These are phyloP conservation scores for Turritopsis dohrnii DNA, from an alignment of 30 jellyfish, hydroid and myxozoan species.

Conservation along the genomic window DNA sequence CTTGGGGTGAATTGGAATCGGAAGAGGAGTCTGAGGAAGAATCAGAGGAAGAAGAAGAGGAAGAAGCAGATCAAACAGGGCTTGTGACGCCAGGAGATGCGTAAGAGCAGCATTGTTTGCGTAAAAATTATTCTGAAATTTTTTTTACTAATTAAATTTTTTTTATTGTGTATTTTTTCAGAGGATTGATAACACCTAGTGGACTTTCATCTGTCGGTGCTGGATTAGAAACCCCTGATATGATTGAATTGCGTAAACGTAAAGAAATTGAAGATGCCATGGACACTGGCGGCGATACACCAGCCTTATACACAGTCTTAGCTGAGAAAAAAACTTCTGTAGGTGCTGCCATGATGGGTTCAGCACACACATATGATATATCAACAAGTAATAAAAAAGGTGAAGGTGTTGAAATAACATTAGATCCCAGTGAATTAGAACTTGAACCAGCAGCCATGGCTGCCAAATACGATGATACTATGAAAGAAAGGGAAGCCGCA, in stretches of 20 bases:
- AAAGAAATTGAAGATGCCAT: slow-evolving; percentile 97
- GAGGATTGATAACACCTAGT: slow-evolving; percentile 97
- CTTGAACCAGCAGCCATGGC: slow-evolving; percentile 99
- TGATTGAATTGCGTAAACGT: slow-evolving; percentile 90
- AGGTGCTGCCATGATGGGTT: slow-evolving; percentile 98
- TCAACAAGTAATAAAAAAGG: slow-evolving; percentile 40
- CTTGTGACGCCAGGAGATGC: slow-evolving; percentile 98
- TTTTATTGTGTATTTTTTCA: slow-evolving; percentile 9
- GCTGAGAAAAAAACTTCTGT: slow-evolving; percentile 81
- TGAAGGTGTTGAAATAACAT: slow-evolving; percentile 89
- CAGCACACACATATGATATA: slow-evolving; percentile 95
- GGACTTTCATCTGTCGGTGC: slow-evolving; percentile 97
- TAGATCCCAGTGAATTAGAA: slow-evolving; percentile 98
- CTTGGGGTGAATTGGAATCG: slow-evolving; percentile 99
- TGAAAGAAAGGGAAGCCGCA: slow-evolving; percentile 86
- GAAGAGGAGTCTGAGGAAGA: slow-evolving; percentile 89
- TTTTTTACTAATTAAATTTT: not conserved
- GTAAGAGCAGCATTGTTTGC: slow-evolving; percentile 38
- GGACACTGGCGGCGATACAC: slow-evolving; percentile 99
- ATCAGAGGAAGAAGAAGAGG: slow-evolving; percentile 80
- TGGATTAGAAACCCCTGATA: slow-evolving; percentile 98
- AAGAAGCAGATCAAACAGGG: slow-evolving; percentile 92
- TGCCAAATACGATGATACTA: slow-evolving; percentile 97
- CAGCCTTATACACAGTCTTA: slow-evolving; percentile 77
- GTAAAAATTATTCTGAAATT: not conserved